Base-by-base conservation (phyloP, 2,888 invertebrate species). In the Rhagonycha fulva region DNA sequence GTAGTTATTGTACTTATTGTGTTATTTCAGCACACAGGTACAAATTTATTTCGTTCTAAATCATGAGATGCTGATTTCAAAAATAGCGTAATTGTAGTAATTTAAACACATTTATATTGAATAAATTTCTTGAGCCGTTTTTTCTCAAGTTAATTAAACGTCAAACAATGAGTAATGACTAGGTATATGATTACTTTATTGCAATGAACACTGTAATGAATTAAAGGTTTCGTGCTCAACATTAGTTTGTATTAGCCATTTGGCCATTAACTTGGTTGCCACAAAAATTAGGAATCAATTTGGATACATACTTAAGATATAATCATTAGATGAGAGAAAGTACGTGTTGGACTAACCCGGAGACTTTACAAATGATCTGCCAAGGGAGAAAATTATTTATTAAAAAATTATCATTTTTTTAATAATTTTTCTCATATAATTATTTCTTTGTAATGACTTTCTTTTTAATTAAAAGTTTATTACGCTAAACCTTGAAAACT, bases 391-490 rank as follows among this genome's bases (percentile, higher is more conserved):
- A 47, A 47, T 47, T 47, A n/a, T 7, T 47, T n/a, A n/a, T n/a
- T n/a, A 47, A 9, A n/a, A 7, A 47, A 47, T n/a, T 12, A 47
- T 47, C n/a, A 47, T n/a, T 47, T 47, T n/a, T 4, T 19, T 19
- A 19, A 19, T 19, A 1, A 4, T 4, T 32, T 3, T 32, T 12
- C 32, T n/a, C 12, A 12, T 47, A 47, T n/a, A n/a, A 2, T n/a
- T 47, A 47, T n/a, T 47, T 47, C n/a, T 47, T n/a, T 47, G 47
- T 47, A 47, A 47, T n/a, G n/a, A n/a, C 47, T 32, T 32, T 47
- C 47, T 74, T 71, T 76, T 76, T 76, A 76, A 76, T 76, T 76
- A 76, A 76, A 77, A 75, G 62, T 69, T 72, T 61, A 72, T 75
- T 75, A 72, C 72, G 71, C 74, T 71, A 74, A 76, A 73, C 71